Evolutionary conservation across 2,888 invertebrate genomes (phyloP).

Genomic region (Nebria brevicollis): DNA sequence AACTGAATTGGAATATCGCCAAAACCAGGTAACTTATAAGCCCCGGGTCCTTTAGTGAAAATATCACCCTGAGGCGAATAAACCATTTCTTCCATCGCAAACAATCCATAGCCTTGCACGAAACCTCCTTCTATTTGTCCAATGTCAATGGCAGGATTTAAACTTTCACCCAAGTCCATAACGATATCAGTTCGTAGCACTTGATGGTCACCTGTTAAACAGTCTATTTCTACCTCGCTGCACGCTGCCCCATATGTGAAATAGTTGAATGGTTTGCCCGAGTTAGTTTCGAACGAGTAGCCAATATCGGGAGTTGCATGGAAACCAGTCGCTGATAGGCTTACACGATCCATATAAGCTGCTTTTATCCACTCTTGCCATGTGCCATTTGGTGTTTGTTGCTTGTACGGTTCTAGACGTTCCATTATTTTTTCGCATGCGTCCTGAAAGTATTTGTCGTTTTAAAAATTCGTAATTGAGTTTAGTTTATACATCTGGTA

Average conservation of each 20-base stretch:
- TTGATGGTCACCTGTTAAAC: conserved; percentile 92
- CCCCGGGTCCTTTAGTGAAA: conserved; percentile 89
- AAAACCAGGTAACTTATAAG: conserved; percentile 94
- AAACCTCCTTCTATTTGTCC: conserved; percentile 97
- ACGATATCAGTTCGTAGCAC: conserved; percentile 91
- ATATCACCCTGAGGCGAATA: conserved; percentile 86
- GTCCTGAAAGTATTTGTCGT: conserved; percentile 62
- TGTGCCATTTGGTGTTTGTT: conserved; percentile 77
- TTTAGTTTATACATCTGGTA: no score
- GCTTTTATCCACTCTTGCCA: conserved; percentile 87
- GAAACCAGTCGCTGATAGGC: conserved; percentile 85
- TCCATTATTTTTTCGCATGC: conserved; percentile 81
- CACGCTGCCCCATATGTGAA: conserved; percentile 88
- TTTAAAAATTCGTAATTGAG: no score
- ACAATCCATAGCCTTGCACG: conserved; percentile 93
- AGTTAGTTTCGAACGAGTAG: conserved; percentile 75
- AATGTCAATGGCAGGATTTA: conserved; percentile 96
- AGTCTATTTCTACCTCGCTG: conserved; percentile 92
- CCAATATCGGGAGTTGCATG: conserved; percentile 80
- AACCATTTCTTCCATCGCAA: conserved; percentile 88
- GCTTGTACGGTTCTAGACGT: conserved; percentile 78
- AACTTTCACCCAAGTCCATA: conserved; percentile 94
- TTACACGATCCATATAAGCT: conserved; percentile 81
- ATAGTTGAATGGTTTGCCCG: conserved; percentile 82
- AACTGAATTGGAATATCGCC: conserved; percentile 91